Conservation (phyloP, 2,113 vertebrate genomes). For the Serinus canaria region DNA sequence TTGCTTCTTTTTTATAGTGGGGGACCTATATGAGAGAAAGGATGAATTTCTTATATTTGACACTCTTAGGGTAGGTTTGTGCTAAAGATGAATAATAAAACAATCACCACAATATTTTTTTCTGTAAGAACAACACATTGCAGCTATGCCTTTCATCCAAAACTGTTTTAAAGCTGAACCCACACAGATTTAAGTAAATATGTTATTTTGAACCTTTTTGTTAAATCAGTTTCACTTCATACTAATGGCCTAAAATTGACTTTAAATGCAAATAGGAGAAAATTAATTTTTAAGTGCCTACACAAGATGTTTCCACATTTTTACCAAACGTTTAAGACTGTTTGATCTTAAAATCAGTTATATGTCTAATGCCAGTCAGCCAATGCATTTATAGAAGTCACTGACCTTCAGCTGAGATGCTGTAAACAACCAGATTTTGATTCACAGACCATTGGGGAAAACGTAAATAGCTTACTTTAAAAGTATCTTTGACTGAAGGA, state of each 20-base stretch:
- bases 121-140: not conserved
- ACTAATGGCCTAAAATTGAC: not conserved
- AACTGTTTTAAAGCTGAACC: not conserved
- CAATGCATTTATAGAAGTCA: not conserved
- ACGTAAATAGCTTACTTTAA: not conserved
- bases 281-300: not conserved
- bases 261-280: not conserved
- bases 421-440: not conserved
- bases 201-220: not conserved
- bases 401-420: not conserved
- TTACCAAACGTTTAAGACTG: not conserved
- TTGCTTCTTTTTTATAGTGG: conserved; percentile 9
- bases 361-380: not conserved
- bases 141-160: not conserved
- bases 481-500: not conserved
- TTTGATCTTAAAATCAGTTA: not conserved
- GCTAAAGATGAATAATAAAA: conserved; percentile 50
- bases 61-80: not conserved
- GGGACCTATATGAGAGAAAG: not conserved
- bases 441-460: not conserved
- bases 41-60: conserved; percentile 39
- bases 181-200: not conserved
- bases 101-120: not conserved
- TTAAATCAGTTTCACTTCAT: not conserved
- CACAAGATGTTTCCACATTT: not conserved